phyloP scores from a whole-genome alignment of 2,888 invertebrate species.

The Chloroclysta siterata region DNA sequence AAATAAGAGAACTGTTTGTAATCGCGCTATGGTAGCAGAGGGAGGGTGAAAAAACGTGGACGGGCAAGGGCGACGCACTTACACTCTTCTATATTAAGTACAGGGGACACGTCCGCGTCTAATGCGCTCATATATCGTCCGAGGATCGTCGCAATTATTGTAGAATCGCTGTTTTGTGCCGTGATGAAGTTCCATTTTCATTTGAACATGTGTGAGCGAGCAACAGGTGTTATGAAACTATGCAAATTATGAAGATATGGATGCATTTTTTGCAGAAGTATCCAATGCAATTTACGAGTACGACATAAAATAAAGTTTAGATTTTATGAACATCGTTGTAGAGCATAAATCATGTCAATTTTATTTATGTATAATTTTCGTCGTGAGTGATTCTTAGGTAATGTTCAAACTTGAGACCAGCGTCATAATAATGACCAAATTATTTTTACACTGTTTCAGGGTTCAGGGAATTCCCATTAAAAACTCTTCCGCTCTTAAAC shows the following conservation, averaged over 20 bases:
- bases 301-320: background rate
- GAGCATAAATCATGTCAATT: background rate
- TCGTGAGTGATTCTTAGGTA: background rate
- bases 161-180: slow-evolving; percentile 46
- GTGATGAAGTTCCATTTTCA: slow-evolving; percentile 23
- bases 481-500: slow-evolving; percentile 41
- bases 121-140: slow-evolving; percentile 83
- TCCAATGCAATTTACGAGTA: background rate
- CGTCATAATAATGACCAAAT: background rate
- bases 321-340: background rate
- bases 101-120: slow-evolving; percentile 80
- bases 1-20: slow-evolving; percentile 22
- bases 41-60: slow-evolving; percentile 56
- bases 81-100: slow-evolving; percentile 77
- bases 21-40: slow-evolving; percentile 23
- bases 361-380: background rate
- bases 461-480: slow-evolving; percentile 37
- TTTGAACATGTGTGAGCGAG: slow-evolving; percentile 24
- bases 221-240: slow-evolving; percentile 34
- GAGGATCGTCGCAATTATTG: slow-evolving; percentile 77
- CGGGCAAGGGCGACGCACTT: slow-evolving; percentile 79
- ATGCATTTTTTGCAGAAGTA: slow-evolving; percentile 16
- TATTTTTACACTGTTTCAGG: background rate
- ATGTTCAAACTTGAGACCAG: background rate
- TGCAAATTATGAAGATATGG: slow-evolving; percentile 20